Conservation (phyloP, 2,888 invertebrate species). For the Scelioninae gen. 2 region DNA sequence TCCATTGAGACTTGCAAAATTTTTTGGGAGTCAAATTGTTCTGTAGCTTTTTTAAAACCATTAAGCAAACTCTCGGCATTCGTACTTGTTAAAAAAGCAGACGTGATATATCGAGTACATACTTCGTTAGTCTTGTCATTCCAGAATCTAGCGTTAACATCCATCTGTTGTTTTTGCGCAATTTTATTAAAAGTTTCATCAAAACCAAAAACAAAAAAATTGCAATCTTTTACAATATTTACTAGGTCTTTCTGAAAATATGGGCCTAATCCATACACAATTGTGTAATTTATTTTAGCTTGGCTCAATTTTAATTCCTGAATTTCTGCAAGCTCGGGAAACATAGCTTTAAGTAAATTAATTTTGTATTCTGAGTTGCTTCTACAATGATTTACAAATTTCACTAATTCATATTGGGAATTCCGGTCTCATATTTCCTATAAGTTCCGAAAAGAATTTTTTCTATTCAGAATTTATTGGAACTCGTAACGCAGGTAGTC, state of each 20-base stretch:
- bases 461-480: no score
- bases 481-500: no score
- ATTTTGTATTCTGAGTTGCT: no score
- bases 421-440: no score
- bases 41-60: slow-evolving; percentile 34
- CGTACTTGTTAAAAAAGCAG: slow-evolving; percentile 55
- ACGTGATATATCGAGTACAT: slow-evolving; percentile 61
- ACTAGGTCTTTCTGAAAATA: slow-evolving; percentile 52
- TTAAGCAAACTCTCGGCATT: slow-evolving; percentile 59
- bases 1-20: slow-evolving; percentile 57
- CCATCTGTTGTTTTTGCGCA: slow-evolving; percentile 58
- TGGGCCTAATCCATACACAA: no score
- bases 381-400: no score
- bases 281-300: no score
- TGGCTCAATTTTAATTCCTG: slow-evolving; percentile 53
- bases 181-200: slow-evolving; percentile 61
- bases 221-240: slow-evolving; percentile 41
- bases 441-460: no score
- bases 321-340: slow-evolving; percentile 34
- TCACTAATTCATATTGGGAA: no score
- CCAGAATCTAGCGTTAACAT: no score
- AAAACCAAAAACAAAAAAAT: slow-evolving; percentile 42
- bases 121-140: slow-evolving; percentile 53
- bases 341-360: slow-evolving; percentile 48
- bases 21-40: slow-evolving; percentile 41